These are phyloP conservation scores for Drosophila rubida DNA, from an alignment of 2,888 invertebrate genomes.

Conservation along the genomic window DNA sequence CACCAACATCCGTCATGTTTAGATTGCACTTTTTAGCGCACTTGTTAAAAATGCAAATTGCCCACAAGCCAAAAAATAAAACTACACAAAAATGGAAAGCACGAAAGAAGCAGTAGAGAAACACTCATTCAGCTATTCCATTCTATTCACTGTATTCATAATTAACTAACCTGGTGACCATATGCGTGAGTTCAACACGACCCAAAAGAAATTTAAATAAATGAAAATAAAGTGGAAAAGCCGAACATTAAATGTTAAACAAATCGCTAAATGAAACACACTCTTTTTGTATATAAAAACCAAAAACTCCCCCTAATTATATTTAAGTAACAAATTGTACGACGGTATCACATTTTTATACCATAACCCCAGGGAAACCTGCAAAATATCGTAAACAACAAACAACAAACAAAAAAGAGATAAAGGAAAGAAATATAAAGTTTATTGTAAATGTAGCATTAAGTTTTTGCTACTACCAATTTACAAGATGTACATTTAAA, in stretches of 20 bases:
- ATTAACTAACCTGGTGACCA: slow-evolving; percentile 11
- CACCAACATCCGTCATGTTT: slow-evolving; percentile 21
- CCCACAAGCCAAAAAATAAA: slow-evolving; percentile 10
- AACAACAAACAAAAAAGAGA: slow-evolving; percentile 24
- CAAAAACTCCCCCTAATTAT: slow-evolving; percentile 53
- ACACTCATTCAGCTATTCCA: slow-evolving; percentile 1
- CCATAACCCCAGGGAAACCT: slow-evolving; percentile 40
- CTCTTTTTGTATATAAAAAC: slow-evolving; percentile 63
- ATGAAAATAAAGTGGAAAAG: slow-evolving; percentile 19
- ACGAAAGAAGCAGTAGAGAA: neutral
- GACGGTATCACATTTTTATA: slow-evolving; percentile 69
- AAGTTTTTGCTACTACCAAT: slow-evolving; percentile 80
- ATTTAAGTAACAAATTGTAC: slow-evolving; percentile 53
- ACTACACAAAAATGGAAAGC: neutral
- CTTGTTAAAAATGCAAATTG: slow-evolving; percentile 84
- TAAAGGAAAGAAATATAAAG: slow-evolving; percentile 32
- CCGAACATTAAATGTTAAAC: slow-evolving; percentile 71
- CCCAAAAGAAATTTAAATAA: slow-evolving; percentile 12
- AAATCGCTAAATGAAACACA: slow-evolving; percentile 15
- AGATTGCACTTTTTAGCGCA: slow-evolving; percentile 83
- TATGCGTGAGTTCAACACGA: slow-evolving; percentile 22
- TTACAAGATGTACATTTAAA: slow-evolving; percentile 76
- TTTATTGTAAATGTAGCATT: slow-evolving; percentile 72
- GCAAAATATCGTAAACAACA: slow-evolving; percentile 23
- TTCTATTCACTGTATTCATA: slow-evolving; percentile 1